phyloP scores from a whole-genome alignment of 2,797 vertebrate species.

The Enteromius viviparus region DNA sequence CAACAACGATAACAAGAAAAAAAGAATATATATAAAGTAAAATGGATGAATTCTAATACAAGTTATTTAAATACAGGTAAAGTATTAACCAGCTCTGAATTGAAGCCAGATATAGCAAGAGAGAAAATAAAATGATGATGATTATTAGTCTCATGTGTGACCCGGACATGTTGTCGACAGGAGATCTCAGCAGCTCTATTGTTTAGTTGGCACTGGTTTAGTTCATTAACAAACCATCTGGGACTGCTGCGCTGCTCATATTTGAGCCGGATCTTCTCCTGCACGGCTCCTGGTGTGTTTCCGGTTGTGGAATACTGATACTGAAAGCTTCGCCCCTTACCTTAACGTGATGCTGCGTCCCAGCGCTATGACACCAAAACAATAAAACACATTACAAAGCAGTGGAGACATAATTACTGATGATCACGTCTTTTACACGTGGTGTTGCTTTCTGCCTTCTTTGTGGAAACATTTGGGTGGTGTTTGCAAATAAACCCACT shows the following conservation, averaged over 20 bases:
- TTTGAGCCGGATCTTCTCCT: conserved; percentile 50
- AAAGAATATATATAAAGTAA: too few relatives aligned
- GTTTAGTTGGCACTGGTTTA: conserved; percentile 51
- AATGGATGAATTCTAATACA: not conserved
- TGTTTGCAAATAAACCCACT: too few relatives aligned
- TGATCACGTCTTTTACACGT: too few relatives aligned
- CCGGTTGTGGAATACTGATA: not conserved
- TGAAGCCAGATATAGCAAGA: not conserved
- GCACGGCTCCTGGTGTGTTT: conserved; percentile 40
- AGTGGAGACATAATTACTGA: too few relatives aligned
- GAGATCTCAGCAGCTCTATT: conserved; percentile 9
- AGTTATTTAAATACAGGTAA: too few relatives aligned
- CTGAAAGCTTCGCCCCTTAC: too few relatives aligned
- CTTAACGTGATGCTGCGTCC: too few relatives aligned
- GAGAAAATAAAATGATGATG: not conserved
- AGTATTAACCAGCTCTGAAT: not conserved
- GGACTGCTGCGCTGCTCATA: conserved; percentile 47
- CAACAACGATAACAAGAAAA: too few relatives aligned
- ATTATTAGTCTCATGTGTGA: not conserved
- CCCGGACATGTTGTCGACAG: not conserved
- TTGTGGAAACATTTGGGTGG: too few relatives aligned
- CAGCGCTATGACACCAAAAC: too few relatives aligned
- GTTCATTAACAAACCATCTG: conserved; percentile 60
- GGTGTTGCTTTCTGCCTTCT: too few relatives aligned
- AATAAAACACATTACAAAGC: too few relatives aligned